Evolutionary conservation across 2,113 vertebrate species (phyloP).

Genomic region (Carollia perspicillata): DNA sequence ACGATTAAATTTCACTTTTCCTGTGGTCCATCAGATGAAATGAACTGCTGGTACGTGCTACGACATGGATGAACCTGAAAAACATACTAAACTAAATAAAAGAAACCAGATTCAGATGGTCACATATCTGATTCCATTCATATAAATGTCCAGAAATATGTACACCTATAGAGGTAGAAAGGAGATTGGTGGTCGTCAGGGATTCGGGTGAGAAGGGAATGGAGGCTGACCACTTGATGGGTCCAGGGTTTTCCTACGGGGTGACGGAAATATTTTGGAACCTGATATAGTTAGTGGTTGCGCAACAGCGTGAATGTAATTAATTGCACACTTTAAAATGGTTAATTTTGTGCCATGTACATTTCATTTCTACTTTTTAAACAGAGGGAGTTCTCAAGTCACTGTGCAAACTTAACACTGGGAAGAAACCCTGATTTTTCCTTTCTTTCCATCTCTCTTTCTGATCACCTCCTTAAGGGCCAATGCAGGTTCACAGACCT

Average conservation of each 20-base stretch:
- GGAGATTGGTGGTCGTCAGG: background rate
- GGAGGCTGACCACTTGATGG: background rate
- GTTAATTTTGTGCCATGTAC: background rate
- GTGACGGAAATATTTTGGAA: slow-evolving; percentile 11
- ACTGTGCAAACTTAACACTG: background rate
- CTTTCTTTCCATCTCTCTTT: background rate
- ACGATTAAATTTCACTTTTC: background rate
- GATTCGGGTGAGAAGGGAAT: background rate
- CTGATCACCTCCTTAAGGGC: background rate
- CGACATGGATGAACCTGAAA: background rate
- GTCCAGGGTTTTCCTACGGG: background rate
- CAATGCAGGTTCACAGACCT: background rate
- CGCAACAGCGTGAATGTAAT: background rate
- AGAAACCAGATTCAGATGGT: background rate
- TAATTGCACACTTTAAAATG: background rate
- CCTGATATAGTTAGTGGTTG: background rate
- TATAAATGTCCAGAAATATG: background rate
- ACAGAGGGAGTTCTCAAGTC: background rate
- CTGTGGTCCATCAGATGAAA: background rate
- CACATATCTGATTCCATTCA: background rate
- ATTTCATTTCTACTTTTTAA: background rate
- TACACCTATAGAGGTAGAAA: background rate
- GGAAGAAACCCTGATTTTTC: background rate
- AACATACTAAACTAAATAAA: background rate
- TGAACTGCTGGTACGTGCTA: background rate